Evolutionary conservation across 2,113 vertebrate genomes (phyloP), one percentile per base, ranked within the genome.

Genomic region (Phrynocephalus versicolor): DNA sequence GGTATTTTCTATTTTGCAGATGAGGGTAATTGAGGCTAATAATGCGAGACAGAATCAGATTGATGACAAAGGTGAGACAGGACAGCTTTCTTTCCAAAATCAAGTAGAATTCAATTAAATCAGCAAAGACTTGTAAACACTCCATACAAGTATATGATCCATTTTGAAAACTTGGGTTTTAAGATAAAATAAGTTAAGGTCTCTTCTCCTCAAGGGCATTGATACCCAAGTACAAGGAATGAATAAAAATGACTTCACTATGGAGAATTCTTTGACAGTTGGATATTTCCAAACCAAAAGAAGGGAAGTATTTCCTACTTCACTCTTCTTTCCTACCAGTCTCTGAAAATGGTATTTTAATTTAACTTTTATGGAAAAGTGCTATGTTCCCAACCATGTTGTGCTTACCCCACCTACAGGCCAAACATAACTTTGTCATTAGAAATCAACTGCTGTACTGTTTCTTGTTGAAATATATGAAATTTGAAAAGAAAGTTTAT

Each of bases 351-450:
- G 18, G 16, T 74, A 30, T 23, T 70, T 58, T 30, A 45, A 41
- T 70, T 55, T 33, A 71, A 76, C 21, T 13, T 23, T 71, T 62
- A 30, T 37, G 8, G 65, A 33, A 62, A 27, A 55, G 35, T 74
- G 9, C 16, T 83, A n/a, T 15, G 14, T 3, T 35, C 67, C 30
- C 21, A 69, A 45, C 62, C 70, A 62, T 33, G 93, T 74, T 8
- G 81, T 88, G 85, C 41, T 89, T 88, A 91, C 91, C 39, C 92
- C 94, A 70, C 93, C 93, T 81, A 6, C 88, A 81, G 94, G 90
- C 12, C 21, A 55, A 55, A 64, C 80, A 16, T 65, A 74, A 74
- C 51, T 65, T 62, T 55, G 25, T n/a, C 60, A 78, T 80, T 79
- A 18, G 45, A 51, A 51, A 51, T 51, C 10, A 51, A 30, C 51